Evolutionary conservation across 2,797 vertebrate genomes (phyloP), one percentile per base, ranked within the genome.

Genomic region (Xenentodon cancila): DNA sequence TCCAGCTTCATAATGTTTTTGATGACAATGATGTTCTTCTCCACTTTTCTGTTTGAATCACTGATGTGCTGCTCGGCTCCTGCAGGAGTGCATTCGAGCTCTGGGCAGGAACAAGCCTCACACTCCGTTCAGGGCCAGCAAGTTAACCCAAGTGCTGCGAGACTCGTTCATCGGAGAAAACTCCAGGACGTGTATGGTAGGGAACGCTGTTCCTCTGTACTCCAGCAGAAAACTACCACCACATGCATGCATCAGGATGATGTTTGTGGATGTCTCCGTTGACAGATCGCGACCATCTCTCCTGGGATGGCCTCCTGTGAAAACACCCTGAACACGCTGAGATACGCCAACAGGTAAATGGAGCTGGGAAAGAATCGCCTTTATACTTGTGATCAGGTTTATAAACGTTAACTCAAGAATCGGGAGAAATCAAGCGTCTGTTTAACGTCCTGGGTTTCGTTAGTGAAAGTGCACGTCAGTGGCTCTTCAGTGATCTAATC

Each of bases 91-190:
- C 64, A 99, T 99, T 81, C 93, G 97, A 86, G 97, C 97, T 63
- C 93, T 99, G 89, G 97, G 97, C 77, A 94, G 95, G 68, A 99
- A 99, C 91, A 98, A 98, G 87, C 95, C 97, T 63, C 97, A 99
- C 70, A 99, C 97, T 53, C 97, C 97, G 0, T 99, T 99, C 79
- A 92, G 97, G 93, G 97, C 97, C 86, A 99, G 97, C 92, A 99
- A 99, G 91, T 92, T 99, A 69, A 99, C 97, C 62, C 97, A 99
- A 88, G 97, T 99, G 72, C 93, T 99, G 84, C 90, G 97, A 85
- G 97, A 99, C 89, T 99, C 97, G 21, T 99, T 99, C 91, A 99
- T 99, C n/a, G 97, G 97, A 62, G 97, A 98, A 82, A 99, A 99
- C 86, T 99, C 97, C 27, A 95, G 97, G 79, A 99, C 97, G 3